Conservation (phyloP, 2,113 vertebrate species). For the Cebus imitator region DNA sequence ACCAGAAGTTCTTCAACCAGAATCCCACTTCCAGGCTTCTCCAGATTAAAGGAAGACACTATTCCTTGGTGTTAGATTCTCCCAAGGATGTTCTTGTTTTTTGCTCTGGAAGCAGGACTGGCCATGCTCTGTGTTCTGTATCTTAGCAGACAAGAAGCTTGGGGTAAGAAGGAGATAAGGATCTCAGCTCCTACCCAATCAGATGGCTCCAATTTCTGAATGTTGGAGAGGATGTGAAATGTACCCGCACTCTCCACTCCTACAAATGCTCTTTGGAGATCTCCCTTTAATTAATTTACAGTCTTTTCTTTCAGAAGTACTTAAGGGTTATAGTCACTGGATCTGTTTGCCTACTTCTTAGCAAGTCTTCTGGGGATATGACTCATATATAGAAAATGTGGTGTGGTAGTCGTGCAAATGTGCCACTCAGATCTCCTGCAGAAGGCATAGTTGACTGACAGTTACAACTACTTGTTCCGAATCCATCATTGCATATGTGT, state of each 20-base stretch:
- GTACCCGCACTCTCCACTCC: not conserved
- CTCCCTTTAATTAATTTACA: not conserved
- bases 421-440: not conserved
- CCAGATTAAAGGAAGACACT: not conserved
- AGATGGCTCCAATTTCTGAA: not conserved
- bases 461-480: not conserved
- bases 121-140: not conserved
- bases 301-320: conserved; percentile 4
- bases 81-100: not conserved
- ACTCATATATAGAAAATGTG: not conserved
- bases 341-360: not conserved
- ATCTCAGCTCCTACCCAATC: not conserved
- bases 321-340: not conserved
- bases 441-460: not conserved
- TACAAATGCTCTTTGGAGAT: not conserved
- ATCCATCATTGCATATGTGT: not conserved
- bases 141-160: not conserved
- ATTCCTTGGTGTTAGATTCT: not conserved
- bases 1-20: not conserved
- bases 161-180: not conserved
- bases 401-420: not conserved
- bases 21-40: not conserved
- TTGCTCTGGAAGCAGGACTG: not conserved
- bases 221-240: not conserved
- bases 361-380: not conserved